Base-by-base conservation (phyloP, 2,888 invertebrate species). In the Gasteruption jaculator region DNA sequence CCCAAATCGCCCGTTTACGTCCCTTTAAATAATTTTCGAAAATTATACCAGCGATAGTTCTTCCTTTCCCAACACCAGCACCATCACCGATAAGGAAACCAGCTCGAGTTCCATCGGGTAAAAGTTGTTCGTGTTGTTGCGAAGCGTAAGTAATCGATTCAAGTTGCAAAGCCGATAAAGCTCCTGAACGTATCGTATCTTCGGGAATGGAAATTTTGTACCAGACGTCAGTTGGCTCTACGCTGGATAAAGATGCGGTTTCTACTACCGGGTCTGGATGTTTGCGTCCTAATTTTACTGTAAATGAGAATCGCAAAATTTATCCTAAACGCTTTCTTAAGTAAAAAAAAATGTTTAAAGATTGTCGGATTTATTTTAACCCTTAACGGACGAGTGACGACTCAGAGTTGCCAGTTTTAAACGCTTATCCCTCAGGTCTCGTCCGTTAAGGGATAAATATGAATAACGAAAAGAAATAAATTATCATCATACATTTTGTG, bases 231-330 rank as follows among this genome's bases (percentile, higher is more conserved):
- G 90, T 88, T 0, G 96, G 93, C 61, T 91, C 91, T 37, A 97
- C 95, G 25, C 93, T 94, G 0, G 95, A 92, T 30, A 99, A 76
- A 0, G 97, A 96, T 6, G 95, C 95, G 0, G 99, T 99, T 73
- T 99, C 99, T 6, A 99, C 99, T 5, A 99, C 97, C 0, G 93
- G 89, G 74, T 99, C 99, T 0, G 99, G 99, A 79, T 99, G 99
- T 64, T 92, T 91, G 57, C 84, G 83, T 8, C 99, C 99, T 37
- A 94, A 74, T 73, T 91, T 91, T 57, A 95, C 89, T 91, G 72
- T 10, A 66, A 53, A 33, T 53, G 44, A 47, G 45, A 57, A 14
- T 5, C 15, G n/a, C 7, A 27, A 38, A 16, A 8, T 36, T 37
- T 10, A 32, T 33, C 18, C 12, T 15, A 30, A 4, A 18, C 20